Evolutionary conservation across 2,888 invertebrate species (phyloP).

Genomic region (Perithous albicinctus): DNA sequence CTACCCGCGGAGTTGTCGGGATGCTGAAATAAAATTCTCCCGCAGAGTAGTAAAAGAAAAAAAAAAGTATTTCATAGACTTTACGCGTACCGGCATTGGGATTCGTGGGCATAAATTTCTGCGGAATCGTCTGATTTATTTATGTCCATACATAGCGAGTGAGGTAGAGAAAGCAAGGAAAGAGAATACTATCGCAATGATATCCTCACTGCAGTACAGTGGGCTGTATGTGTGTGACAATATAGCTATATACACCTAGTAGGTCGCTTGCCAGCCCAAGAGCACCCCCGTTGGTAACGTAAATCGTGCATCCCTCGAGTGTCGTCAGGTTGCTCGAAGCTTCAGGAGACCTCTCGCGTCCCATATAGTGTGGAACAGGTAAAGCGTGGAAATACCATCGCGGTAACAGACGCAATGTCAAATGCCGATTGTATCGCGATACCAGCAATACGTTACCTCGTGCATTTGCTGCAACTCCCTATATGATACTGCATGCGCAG

Average conservation of each 20-base stretch:
- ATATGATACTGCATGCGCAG: constrained; percentile 1
- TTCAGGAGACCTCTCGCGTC: constrained; percentile 30
- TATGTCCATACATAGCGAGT: neutral
- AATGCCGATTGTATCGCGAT: constrained; percentile 75
- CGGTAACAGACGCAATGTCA: constrained; percentile 58
- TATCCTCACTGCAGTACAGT: constrained; percentile 32
- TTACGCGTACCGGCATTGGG: neutral
- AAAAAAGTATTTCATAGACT: neutral
- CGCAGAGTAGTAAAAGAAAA: constrained; percentile 3
- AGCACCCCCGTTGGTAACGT: constrained; percentile 34
- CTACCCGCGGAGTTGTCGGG: constrained; percentile 18
- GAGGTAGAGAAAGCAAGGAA: neutral
- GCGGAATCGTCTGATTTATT: constrained; percentile 19
- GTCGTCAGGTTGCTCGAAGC: constrained; percentile 60
- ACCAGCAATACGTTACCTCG: constrained; percentile 52
- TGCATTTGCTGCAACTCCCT: constrained; percentile 27
- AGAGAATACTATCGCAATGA: constrained; percentile 36
- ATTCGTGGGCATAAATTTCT: constrained; percentile 12
- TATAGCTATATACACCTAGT: neutral
- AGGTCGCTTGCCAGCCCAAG: constrained; percentile 6
- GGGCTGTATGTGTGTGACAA: neutral
- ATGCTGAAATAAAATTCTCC: constrained; percentile 34
- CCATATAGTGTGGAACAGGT: constrained; percentile 6
- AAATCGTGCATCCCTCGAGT: constrained; percentile 62
- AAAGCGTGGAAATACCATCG: constrained; percentile 12